These are phyloP conservation scores for Sakesphorus luctuosus DNA, from an alignment of 2,113 vertebrate genomes.

Conservation along the genomic window DNA sequence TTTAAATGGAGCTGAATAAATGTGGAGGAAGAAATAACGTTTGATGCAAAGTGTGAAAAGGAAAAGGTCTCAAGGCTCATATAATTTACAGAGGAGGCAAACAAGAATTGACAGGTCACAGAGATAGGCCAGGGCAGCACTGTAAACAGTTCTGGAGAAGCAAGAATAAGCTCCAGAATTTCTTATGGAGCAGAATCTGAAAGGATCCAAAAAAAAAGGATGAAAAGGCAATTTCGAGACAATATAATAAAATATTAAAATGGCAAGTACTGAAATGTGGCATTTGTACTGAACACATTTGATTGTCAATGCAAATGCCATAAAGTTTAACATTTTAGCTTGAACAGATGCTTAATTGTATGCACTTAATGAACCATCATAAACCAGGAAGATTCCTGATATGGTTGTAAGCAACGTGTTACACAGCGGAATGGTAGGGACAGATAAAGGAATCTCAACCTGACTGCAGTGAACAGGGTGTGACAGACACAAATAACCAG, in stretches of 20 bases:
- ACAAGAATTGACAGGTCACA: not conserved
- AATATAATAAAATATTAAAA: constrained; percentile 1
- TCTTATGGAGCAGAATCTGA: not conserved
- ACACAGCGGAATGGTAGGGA: not conserved
- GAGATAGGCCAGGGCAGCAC: not conserved
- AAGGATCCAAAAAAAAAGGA: not conserved
- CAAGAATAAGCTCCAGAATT: not conserved
- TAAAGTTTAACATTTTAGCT: constrained; percentile 67
- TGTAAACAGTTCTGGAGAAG: not conserved
- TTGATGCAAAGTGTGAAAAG: constrained; percentile 12
- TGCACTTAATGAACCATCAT: constrained; percentile 59
- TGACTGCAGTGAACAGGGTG: not conserved
- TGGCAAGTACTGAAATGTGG: constrained; percentile 30
- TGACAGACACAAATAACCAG: not conserved
- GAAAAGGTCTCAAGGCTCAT: not conserved
- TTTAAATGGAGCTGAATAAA: constrained; percentile 41
- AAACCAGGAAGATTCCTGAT: constrained; percentile 56
- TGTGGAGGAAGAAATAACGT: not conserved
- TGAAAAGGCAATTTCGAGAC: not conserved
- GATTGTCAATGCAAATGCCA: constrained; percentile 47
- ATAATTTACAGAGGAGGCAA: not conserved
- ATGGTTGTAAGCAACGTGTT: constrained; percentile 33
- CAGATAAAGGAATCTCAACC: not conserved
- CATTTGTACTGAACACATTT: constrained; percentile 42
- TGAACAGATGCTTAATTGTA: constrained; percentile 72